Evolutionary conservation across 2,888 invertebrate species (phyloP), one percentile per base, ranked within the genome.

Genomic region (Urechis unicinctus): DNA sequence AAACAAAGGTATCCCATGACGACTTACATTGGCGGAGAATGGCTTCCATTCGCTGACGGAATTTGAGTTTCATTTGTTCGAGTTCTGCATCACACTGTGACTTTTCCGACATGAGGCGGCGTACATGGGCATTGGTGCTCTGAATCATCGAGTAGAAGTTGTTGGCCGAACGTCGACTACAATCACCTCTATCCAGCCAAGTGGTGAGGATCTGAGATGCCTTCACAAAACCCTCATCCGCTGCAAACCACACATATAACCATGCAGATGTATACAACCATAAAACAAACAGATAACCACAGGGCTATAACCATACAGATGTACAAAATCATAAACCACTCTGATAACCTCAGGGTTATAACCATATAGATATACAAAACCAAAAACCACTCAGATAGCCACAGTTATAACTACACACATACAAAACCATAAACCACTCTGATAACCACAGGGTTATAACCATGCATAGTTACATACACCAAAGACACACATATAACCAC

Each of bases 131-230:
- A 80, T 95, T 93, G 0, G 91, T 91, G 50, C 69, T 70, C 80
- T 95, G 94, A 60, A 95, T 89, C 91, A 95, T 91, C 5, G 92
- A 89, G 78, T 95, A 95, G 79, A 95, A 95, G 44, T 86, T 86
- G 73, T 89, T 92, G 1, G 91, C 85, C 77, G 91, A 94, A 59
- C 89, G 85, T 77, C 94, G 93, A 48, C 85, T 89, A 74, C 94
- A 94, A 75, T 95, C 94, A 0, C 95, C 95, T 13, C 93, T 85
- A 71, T 95, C 94, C 65, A 96, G 77, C 95, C 95, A 96, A 0
- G 89, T 86, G 41, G 91, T 85, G 29, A 95, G 85, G 26, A 89
- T 86, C 83, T 87, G 86, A 0, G 91, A 88, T 24, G 89, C 90
- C 72, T 89, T 89, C 59, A 86, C 83, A 70, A 93, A 93, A 0